Conservation (phyloP, 2,888 invertebrate species). For the Protophormia terraenovae region DNA sequence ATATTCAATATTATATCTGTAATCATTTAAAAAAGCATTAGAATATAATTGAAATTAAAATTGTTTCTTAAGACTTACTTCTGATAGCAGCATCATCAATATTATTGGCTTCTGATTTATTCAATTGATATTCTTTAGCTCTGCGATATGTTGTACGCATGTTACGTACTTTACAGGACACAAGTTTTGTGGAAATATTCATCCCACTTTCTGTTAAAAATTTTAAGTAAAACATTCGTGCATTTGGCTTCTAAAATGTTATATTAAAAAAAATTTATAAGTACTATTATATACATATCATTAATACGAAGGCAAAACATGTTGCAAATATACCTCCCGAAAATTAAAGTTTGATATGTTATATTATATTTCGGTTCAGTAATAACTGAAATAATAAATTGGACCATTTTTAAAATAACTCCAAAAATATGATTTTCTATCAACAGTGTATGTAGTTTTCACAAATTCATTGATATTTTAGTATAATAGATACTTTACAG, state of each 20-base stretch:
- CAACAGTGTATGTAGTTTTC: no score
- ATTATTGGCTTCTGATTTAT: not conserved
- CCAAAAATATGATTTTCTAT: no score
- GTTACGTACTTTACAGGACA: slow-evolving; percentile 40
- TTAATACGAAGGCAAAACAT: no score
- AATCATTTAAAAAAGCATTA: no score
- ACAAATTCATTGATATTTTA: no score
- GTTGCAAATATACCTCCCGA: no score
- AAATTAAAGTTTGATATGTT: no score
- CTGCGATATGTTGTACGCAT: slow-evolving; percentile 44
- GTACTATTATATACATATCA: no score
- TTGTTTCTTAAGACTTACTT: not conserved
- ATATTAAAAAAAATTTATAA: not conserved
- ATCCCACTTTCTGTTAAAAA: slow-evolving; percentile 37
- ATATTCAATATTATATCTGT: slow-evolving; percentile 30
- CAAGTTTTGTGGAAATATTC: slow-evolving; percentile 38
- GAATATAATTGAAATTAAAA: not conserved
- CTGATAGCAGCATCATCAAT: not conserved
- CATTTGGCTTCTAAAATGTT: slow-evolving; percentile 36
- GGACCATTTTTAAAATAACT: no score
- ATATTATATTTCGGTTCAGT: no score
- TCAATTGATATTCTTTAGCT: slow-evolving; percentile 50
- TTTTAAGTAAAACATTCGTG: slow-evolving; percentile 31
- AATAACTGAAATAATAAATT: no score
- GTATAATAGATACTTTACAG: no score